Evolutionary conservation across 2,113 vertebrate genomes (phyloP).

Genomic region (Etheostoma spectabile): DNA sequence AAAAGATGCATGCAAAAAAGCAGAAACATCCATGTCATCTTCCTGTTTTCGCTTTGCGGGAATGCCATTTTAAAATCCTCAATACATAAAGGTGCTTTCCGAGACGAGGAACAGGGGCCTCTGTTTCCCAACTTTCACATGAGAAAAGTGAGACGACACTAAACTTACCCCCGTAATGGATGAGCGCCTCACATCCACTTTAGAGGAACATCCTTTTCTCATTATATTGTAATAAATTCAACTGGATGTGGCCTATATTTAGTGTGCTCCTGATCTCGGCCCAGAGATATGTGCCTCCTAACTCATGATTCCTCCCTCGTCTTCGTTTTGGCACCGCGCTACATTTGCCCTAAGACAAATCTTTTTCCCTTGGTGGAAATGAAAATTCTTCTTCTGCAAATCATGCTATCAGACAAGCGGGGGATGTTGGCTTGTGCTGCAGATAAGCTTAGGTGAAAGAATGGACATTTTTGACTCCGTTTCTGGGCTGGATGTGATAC

Average conservation of each 20-base stretch:
- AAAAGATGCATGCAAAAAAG: not conserved
- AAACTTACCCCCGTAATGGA: constrained; percentile 89
- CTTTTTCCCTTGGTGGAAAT: constrained; percentile 64
- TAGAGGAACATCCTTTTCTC: constrained; percentile 98
- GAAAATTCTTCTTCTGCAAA: constrained; percentile 57
- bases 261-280: constrained; percentile 92
- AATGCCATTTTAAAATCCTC: not conserved
- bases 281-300: constrained; percentile 89
- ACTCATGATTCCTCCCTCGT: constrained; percentile 72
- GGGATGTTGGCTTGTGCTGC: constrained; percentile 48
- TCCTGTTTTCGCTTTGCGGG: not conserved
- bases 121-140: constrained; percentile 91
- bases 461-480: constrained; percentile 45
- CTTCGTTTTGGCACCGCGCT: constrained; percentile 61
- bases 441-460: constrained; percentile 71
- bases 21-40: not conserved
- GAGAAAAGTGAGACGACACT: constrained; percentile 92
- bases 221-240: constrained; percentile 97
- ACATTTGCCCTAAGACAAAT: constrained; percentile 67
- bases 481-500: constrained; percentile 26
- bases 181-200: constrained; percentile 85
- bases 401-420: constrained; percentile 54
- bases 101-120: not conserved
- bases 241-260: constrained; percentile 97
- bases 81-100: constrained; percentile 14